Evolutionary conservation across 2,113 vertebrate genomes (phyloP).

Genomic region (Apodemus sylvaticus): DNA sequence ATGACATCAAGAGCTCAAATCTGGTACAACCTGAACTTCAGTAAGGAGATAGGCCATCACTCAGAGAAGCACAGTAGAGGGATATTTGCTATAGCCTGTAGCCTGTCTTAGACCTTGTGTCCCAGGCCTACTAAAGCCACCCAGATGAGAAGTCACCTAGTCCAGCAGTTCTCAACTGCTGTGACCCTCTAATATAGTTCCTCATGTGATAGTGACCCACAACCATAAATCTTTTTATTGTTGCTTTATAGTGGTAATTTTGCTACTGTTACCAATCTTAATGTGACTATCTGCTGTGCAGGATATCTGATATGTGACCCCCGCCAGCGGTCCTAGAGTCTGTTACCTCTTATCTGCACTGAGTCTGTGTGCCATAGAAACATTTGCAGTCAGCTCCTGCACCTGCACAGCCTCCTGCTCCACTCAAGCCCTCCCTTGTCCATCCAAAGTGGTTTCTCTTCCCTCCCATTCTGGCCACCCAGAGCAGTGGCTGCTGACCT

Average conservation of each 20-base stretch:
- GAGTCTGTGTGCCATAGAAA: background rate
- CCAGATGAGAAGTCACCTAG: background rate
- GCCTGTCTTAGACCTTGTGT: accelerated
- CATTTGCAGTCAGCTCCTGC: accelerated
- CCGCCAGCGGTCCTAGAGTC: background rate
- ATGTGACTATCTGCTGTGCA: background rate
- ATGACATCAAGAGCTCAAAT: background rate
- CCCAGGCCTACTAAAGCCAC: too few species aligned
- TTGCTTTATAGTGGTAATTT: background rate
- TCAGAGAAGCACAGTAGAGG: background rate
- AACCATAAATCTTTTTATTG: background rate
- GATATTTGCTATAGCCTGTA: background rate
- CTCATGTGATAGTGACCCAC: background rate
- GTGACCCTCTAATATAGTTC: background rate
- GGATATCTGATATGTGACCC: background rate
- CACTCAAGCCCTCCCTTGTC: accelerated
- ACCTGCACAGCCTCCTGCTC: too few species aligned
- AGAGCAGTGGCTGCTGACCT: background rate
- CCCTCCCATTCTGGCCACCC: too few species aligned
- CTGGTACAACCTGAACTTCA: background rate
- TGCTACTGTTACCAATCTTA: background rate
- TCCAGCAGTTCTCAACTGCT: background rate
- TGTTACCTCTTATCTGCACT: accelerated
- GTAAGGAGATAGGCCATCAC: too few species aligned
- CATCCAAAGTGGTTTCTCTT: too few species aligned